Percentiles rank a stretch among this genome's conserved stretches.
These are phyloP conservation scores for Eupithecia abbreviata DNA, from an alignment of 2,888 invertebrate genomes.

Conservation along the genomic window DNA sequence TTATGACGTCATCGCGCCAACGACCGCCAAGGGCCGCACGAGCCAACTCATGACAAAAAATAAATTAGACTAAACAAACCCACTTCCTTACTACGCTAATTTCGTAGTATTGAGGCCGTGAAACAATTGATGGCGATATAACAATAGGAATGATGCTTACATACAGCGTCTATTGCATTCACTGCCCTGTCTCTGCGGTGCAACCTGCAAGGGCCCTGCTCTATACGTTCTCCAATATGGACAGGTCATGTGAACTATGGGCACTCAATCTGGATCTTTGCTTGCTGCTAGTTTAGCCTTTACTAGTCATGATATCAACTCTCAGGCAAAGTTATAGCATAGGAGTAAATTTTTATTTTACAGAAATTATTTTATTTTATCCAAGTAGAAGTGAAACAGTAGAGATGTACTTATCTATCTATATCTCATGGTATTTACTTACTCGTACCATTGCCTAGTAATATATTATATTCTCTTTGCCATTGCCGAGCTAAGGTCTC, in stretches of 20 bases:
- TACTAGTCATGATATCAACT: background rate
- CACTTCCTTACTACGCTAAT: conserved; percentile 10
- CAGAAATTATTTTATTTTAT: background rate
- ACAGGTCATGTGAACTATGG: background rate
- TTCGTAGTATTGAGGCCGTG: conserved; percentile 3
- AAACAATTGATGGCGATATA: conserved; percentile 6
- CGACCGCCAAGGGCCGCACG: conserved; percentile 31
- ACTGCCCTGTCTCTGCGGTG: background rate
- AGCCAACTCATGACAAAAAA: conserved; percentile 33
- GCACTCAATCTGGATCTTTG: background rate
- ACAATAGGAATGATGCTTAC: background rate
- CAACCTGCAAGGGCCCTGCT: background rate
- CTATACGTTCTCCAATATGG: background rate
- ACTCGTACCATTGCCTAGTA: too few relatives aligned
- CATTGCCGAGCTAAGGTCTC: background rate
- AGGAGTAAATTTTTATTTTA: background rate
- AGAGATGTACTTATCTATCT: background rate
- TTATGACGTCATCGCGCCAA: conserved; percentile 39
- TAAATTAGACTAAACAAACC: conserved; percentile 32
- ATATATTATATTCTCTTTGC: too few relatives aligned
- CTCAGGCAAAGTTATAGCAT: background rate
- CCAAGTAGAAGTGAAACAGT: background rate
- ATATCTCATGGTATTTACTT: background rate
- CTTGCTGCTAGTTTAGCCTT: background rate
- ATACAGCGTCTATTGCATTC: background rate